Evolutionary conservation across 1,140 invertebrate genomes (phyloP).

Genomic region (Ceratina calcarata): DNA sequence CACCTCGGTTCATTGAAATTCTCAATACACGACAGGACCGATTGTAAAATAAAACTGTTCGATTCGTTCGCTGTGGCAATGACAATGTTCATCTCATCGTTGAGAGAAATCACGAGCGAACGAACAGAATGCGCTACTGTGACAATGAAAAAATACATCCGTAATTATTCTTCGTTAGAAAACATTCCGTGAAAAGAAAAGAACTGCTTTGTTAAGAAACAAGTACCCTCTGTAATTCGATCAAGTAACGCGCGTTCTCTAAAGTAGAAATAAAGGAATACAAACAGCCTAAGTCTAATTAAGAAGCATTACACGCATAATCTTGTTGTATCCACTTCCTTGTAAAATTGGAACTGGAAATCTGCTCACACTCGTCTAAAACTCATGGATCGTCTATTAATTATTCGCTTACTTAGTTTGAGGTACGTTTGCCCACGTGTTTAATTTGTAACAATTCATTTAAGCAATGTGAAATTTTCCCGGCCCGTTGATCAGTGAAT

Average conservation of each 20-base stretch:
- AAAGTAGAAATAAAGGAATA: background rate
- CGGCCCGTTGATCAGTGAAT: constrained; percentile 26
- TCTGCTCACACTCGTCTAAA: background rate
- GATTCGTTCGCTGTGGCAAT: background rate
- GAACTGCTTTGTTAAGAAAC: constrained; percentile 17
- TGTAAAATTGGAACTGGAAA: background rate
- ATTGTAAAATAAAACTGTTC: background rate
- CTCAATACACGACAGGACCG: background rate
- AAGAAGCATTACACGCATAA: background rate
- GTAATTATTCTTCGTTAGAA: background rate
- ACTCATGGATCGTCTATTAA: background rate
- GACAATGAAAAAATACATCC: constrained; percentile 25
- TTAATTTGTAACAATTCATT: constrained; percentile 15
- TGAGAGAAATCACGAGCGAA: background rate
- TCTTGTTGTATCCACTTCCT: background rate
- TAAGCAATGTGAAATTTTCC: constrained; percentile 30
- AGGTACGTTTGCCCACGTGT: constrained; percentile 26
- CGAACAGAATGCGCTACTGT: background rate
- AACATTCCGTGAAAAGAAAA: constrained; percentile 34
- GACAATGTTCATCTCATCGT: too few species aligned
- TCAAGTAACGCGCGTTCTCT: background rate
- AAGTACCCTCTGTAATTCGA: constrained; percentile 15
- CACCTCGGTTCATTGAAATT: constrained; percentile 4
- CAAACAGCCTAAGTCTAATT: background rate
- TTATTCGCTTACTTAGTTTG: constrained; percentile 32